phyloP scores from a whole-genome alignment of 2,888 invertebrate genomes.

The Polyommatus icarus region DNA sequence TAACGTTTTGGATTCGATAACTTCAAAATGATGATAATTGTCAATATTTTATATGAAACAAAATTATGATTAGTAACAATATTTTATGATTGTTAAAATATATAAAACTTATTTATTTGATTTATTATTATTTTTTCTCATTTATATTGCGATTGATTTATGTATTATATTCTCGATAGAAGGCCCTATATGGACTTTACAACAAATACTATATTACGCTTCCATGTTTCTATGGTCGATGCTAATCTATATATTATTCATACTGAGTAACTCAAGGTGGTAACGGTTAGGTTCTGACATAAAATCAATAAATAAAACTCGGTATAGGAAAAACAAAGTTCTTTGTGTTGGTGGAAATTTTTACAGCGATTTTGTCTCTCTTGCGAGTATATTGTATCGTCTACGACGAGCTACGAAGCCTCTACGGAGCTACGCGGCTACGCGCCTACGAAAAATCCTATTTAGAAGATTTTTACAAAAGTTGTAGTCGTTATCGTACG shows the following conservation, averaged over 20 bases:
- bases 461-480: background rate
- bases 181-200: background rate
- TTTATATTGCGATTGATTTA: background rate
- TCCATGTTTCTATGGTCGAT: constrained; percentile 13
- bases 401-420: background rate
- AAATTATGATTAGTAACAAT: too few species aligned
- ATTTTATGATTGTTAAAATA: too few species aligned
- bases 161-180: background rate
- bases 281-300: background rate
- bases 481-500: background rate
- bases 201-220: background rate
- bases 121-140: background rate
- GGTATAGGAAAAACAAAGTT: background rate
- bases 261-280: constrained; percentile 14
- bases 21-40: too few species aligned
- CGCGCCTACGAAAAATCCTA: background rate
- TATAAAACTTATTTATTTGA: too few species aligned
- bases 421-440: background rate
- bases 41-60: too few species aligned
- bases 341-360: background rate
- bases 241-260: constrained; percentile 17
- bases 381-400: background rate
- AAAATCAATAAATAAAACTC: constrained; percentile 16
- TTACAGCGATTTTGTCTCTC: background rate
- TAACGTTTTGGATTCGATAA: too few species aligned